Conservation (phyloP, 1,140 invertebrate genomes). For the Neuroterus valhalla region DNA sequence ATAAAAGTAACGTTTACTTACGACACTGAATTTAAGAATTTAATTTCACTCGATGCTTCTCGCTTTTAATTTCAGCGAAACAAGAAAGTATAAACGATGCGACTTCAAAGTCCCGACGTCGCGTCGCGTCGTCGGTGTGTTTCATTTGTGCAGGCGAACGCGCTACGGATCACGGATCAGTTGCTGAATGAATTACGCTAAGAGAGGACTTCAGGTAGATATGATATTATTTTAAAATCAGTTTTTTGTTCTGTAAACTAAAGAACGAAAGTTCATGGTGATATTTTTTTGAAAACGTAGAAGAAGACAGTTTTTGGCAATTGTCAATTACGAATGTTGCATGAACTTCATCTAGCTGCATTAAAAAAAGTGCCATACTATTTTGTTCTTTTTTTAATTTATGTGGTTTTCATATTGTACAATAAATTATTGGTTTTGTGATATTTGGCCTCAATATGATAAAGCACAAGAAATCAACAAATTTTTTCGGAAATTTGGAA, state of each 20-base stretch:
- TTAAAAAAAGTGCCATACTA: no score
- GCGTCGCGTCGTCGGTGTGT: neutral
- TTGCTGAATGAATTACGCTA: neutral
- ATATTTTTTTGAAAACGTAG: no score
- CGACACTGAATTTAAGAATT: slow-evolving; percentile 2
- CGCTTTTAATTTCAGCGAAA: slow-evolving; percentile 19
- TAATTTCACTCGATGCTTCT: slow-evolving; percentile 26
- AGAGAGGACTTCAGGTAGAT: neutral
- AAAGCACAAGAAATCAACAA: no score
- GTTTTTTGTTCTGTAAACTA: neutral
- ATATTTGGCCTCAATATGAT: no score
- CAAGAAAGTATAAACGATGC: slow-evolving; percentile 8
- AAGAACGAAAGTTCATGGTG: no score
- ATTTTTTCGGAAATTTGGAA: no score
- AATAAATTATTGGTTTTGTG: no score
- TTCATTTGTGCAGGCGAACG: slow-evolving; percentile 7
- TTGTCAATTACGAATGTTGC: no score
- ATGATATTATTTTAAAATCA: slow-evolving; percentile 14
- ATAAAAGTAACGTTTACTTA: slow-evolving; percentile 14
- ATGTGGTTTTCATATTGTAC: no score
- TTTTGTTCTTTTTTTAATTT: no score
- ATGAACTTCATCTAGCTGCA: no score
- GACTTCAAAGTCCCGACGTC: slow-evolving; percentile 24
- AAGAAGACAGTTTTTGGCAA: no score
- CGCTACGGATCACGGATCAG: slow-evolving; percentile 23